phyloP scores from a whole-genome alignment of 2,113 vertebrate species.

The Conger conger region DNA sequence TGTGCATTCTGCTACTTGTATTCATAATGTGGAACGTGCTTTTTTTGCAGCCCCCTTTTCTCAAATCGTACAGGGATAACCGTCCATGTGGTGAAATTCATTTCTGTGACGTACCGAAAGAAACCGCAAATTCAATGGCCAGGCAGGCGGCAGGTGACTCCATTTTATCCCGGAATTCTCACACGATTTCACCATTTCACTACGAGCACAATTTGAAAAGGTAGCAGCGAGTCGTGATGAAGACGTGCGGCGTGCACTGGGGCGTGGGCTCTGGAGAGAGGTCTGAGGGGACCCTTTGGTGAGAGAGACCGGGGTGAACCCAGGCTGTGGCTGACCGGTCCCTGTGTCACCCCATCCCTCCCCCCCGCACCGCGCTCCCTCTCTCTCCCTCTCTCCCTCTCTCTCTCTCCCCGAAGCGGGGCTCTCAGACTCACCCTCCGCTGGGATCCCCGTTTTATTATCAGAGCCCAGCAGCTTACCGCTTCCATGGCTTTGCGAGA shows the following conservation, averaged over 20 bases:
- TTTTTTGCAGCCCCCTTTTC: not conserved
- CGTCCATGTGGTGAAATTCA: not conserved
- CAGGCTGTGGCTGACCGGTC: not conserved
- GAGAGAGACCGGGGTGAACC: not conserved
- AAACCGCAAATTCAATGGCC: not conserved
- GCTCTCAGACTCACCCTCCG: constrained; percentile 26
- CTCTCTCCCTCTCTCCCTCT: constrained; percentile 12
- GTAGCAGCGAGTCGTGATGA: not conserved
- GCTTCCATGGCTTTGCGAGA: constrained; percentile 59
- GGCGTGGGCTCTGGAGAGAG: not conserved
- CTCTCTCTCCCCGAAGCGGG: not conserved
- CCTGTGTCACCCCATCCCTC: not conserved
- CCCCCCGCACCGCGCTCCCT: constrained; percentile 8
- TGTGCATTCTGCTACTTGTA: not conserved
- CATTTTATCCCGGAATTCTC: not conserved
- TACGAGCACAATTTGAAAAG: not conserved
- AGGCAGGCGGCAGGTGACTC: not conserved
- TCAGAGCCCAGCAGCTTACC: constrained; percentile 50
- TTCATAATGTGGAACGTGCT: not conserved
- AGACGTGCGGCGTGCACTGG: not conserved
- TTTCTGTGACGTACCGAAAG: not conserved
- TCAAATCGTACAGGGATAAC: not conserved
- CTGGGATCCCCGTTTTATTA: constrained; percentile 44
- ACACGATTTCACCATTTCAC: not conserved
- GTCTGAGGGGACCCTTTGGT: not conserved